These are phyloP conservation scores for Stenolophus ochropezus DNA, from an alignment of 2,888 invertebrate species.

Conservation along the genomic window DNA sequence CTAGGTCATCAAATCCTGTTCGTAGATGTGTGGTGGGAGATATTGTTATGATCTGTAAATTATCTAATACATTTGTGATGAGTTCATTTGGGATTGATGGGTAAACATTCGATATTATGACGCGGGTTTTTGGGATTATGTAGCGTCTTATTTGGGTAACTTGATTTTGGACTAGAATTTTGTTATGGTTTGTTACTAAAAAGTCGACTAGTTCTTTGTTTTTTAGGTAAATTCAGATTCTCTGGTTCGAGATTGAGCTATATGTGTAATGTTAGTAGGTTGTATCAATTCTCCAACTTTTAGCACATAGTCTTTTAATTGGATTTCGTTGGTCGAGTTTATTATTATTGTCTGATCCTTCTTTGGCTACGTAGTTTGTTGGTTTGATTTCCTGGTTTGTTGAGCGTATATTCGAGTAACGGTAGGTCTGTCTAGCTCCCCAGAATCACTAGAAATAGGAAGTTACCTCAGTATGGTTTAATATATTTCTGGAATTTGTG, in stretches of 20 bases:
- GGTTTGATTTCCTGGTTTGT: background rate
- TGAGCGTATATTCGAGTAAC: background rate
- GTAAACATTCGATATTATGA: background rate
- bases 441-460: background rate
- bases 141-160: background rate
- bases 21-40: conserved; percentile 3
- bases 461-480: too few relatives aligned
- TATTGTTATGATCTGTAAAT: background rate
- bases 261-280: conserved; percentile 16
- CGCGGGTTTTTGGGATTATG: background rate
- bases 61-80: background rate
- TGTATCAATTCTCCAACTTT: conserved; percentile 4
- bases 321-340: conserved; percentile 16
- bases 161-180: background rate
- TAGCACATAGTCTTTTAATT: background rate
- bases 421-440: background rate
- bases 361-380: background rate
- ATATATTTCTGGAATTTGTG: too few relatives aligned
- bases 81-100: conserved; percentile 22
- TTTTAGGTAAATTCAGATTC: conserved; percentile 17
- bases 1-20: conserved; percentile 11
- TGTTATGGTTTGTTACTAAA: conserved; percentile 1
- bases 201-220: conserved; percentile 15
- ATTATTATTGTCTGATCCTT: conserved; percentile 18
- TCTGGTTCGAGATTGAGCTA: conserved; percentile 9